Base-by-base conservation (phyloP, 2,888 invertebrate species). In the Hemicrepidius hirtus region DNA sequence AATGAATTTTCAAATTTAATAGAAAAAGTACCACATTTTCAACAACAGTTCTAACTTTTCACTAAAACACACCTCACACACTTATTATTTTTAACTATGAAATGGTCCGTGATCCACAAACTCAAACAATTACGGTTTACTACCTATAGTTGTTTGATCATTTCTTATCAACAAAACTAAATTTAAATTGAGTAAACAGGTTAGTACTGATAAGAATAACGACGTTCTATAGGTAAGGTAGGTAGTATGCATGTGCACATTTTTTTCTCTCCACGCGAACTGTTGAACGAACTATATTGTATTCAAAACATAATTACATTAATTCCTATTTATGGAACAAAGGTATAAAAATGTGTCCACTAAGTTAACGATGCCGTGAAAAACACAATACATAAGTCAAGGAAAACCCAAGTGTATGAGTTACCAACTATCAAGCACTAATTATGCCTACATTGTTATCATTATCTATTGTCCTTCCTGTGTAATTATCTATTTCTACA, bases 401-500 rank as follows among this genome's bases (percentile, higher is more conserved):
- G 50, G 37, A 50, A 65, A 65, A 50, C 20, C 44, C 2, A 65
- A 5, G 21, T 49, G 44, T 13, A 40, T 21, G 24, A 24, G 28
- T 21, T 21, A 18, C 20, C 24, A 32, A 24, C 37, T 41, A 57
- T 55, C 44, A 18, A 28, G 44, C 66, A 44, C 57, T 66, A 66
- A 66, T 66, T 64, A 53, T 60, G 50, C 24, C 49, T 37, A 37
- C 49, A 50, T 66, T 66, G 67, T 71, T 71, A 72, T 68, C 68
- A 72, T 72, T 72, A 72, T 72, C 68, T 41, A 21, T 32, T 49
- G 72, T 44, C 68, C 68, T 68, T 68, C 68, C 32, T 32, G 55
- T 28, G 50, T 21, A 50, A 60, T 59, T 41, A 18, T 60, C 35
- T 28, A 16, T 35, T 60, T 60, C 12, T 28, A 44, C 6, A 60